phyloP scores from a whole-genome alignment of 1,140 invertebrate species.

The Solenopsis invicta region DNA sequence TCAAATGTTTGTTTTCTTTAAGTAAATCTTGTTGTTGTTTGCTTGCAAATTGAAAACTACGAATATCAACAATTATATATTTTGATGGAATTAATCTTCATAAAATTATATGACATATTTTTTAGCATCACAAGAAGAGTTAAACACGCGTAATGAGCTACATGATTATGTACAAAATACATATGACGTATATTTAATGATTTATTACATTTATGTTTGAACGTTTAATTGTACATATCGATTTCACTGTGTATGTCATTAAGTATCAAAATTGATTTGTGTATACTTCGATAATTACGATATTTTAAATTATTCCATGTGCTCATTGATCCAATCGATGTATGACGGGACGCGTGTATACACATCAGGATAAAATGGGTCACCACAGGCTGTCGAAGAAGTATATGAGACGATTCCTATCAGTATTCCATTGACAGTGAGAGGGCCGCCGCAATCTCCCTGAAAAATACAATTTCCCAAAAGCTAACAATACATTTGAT shows the following conservation, averaged over 20 bases:
- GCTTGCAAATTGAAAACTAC: background rate
- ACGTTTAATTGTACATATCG: background rate
- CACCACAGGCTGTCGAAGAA: conserved; percentile 83
- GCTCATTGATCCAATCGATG: conserved; percentile 64
- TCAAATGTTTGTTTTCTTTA: background rate
- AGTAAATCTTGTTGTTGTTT: background rate
- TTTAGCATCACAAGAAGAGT: background rate
- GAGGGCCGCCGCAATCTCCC: conserved; percentile 88
- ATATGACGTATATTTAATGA: background rate
- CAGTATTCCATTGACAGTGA: conserved; percentile 83
- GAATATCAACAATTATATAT: background rate
- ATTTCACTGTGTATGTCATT: background rate
- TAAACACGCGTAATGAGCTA: background rate
- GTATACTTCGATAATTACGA: background rate
- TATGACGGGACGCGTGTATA: conserved; percentile 80
- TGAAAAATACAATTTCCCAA: conserved; percentile 63
- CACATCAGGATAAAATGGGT: conserved; percentile 77
- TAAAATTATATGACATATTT: background rate
- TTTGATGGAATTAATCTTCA: background rate
- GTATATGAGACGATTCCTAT: conserved; percentile 86
- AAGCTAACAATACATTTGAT: background rate
- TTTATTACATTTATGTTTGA: background rate
- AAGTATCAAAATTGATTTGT: conserved; percentile 10
- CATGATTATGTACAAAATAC: background rate
- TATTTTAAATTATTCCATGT: background rate